These are phyloP conservation scores for Agrilus planipennis DNA, from an alignment of 1,140 invertebrate genomes.

Conservation along the genomic window DNA sequence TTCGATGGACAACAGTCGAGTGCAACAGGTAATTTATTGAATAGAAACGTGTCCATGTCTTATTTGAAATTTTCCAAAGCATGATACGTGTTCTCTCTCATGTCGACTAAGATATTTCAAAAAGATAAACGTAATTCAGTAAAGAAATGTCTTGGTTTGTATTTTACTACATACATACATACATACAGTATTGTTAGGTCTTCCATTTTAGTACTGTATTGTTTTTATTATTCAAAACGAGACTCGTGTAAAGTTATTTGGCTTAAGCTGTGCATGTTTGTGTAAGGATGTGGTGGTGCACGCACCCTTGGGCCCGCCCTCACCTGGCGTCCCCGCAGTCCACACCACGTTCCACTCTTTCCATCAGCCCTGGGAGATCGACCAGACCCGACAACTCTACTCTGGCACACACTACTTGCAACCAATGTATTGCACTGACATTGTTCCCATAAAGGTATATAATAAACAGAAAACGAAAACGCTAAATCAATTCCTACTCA, in stretches of 20 bases:
- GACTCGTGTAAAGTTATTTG: too few species aligned
- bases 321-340: conserved; percentile 31
- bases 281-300: conserved; percentile 36
- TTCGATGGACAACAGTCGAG: conserved; percentile 43
- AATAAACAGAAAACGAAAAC: too few species aligned
- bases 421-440: conserved; percentile 44
- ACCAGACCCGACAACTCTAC: conserved; percentile 37
- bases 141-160: too few species aligned
- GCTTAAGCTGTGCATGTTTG: conserved; percentile 35
- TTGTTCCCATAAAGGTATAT: conserved; percentile 61
- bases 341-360: conserved; percentile 41
- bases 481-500: background rate
- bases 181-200: too few species aligned
- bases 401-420: conserved; percentile 32
- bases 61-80: background rate
- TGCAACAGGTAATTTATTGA: conserved; percentile 34
- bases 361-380: conserved; percentile 45
- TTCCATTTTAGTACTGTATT: too few species aligned
- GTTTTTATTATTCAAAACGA: too few species aligned
- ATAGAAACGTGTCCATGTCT: background rate
- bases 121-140: too few species aligned
- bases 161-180: too few species aligned
- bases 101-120: too few species aligned
- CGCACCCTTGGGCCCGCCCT: conserved; percentile 30
- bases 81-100: too few species aligned